phyloP scores from a whole-genome alignment of 2,113 vertebrate genomes.

The Gnathonemus echidnorhynchus region DNA sequence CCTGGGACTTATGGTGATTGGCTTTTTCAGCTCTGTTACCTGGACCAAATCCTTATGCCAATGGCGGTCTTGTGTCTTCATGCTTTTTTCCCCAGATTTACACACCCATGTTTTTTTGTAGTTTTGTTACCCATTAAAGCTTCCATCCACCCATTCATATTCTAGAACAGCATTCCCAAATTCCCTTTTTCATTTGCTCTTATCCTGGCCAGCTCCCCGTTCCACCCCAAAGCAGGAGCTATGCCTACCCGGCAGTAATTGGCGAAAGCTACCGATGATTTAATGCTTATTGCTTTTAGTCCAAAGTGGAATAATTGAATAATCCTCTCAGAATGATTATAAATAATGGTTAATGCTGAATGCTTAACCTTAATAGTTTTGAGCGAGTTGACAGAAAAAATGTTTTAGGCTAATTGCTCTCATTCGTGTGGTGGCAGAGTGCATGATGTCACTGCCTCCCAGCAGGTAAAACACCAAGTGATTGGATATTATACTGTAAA shows the following conservation, averaged over 20 bases:
- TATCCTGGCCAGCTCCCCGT: background rate
- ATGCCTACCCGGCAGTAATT: background rate
- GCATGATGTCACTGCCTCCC: background rate
- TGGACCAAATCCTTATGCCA: background rate
- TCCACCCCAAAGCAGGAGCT: background rate
- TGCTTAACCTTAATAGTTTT: constrained; percentile 8
- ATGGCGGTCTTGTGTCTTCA: background rate
- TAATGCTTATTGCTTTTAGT: constrained; percentile 5
- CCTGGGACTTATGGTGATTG: background rate
- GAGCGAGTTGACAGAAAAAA: background rate
- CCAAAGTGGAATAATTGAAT: constrained; percentile 14
- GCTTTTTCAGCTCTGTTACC: background rate
- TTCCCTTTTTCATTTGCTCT: background rate
- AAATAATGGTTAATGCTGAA: background rate
- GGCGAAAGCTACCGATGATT: background rate
- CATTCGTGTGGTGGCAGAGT: background rate
- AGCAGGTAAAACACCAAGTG: background rate
- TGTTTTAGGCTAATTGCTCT: constrained; percentile 4
- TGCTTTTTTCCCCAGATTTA: background rate
- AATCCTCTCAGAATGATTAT: background rate
- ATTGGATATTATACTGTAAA: background rate
- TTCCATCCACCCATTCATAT: background rate
- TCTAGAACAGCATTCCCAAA: background rate
- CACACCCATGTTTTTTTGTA: background rate
- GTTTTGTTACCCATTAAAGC: background rate